Evolutionary conservation across 2,888 invertebrate species (phyloP).

Genomic region (Agrilus biguttatus): DNA sequence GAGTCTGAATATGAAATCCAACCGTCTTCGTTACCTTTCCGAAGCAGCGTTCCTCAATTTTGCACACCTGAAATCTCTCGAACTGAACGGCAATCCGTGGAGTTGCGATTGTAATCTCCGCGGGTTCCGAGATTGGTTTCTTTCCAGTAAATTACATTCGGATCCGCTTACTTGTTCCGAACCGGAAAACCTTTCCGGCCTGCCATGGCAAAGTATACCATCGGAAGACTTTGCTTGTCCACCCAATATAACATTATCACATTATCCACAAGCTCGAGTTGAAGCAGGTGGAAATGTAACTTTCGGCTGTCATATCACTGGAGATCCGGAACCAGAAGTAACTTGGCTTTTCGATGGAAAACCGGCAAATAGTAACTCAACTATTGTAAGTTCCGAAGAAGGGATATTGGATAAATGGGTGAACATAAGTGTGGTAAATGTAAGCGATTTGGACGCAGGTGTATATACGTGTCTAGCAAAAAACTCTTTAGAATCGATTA

Average conservation of each 20-base stretch:
- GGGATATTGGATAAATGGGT: slow-evolving; percentile 46
- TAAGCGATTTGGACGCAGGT: slow-evolving; percentile 68
- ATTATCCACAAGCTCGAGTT: slow-evolving; percentile 42
- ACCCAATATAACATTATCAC: slow-evolving; percentile 45
- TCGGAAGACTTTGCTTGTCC: slow-evolving; percentile 70
- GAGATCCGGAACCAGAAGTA: slow-evolving; percentile 72
- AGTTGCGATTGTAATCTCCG: slow-evolving; percentile 76
- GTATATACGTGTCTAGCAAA: slow-evolving; percentile 71
- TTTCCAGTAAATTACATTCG: slow-evolving; percentile 57
- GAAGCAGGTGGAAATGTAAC: slow-evolving; percentile 73
- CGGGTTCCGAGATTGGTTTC: slow-evolving; percentile 72
- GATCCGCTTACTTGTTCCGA: slow-evolving; percentile 59
- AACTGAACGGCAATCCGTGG: slow-evolving; percentile 79
- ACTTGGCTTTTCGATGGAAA: slow-evolving; percentile 71
- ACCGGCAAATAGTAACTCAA: slow-evolving; percentile 39
- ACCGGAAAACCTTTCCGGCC: slow-evolving; percentile 53
- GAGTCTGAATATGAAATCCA: slow-evolving; percentile 67
- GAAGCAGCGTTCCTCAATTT: slow-evolving; percentile 55
- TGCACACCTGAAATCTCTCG: slow-evolving; percentile 63
- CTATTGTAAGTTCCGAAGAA: slow-evolving; percentile 32
- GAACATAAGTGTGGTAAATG: slow-evolving; percentile 69
- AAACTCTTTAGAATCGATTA: slow-evolving; percentile 47
- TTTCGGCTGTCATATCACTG: slow-evolving; percentile 66
- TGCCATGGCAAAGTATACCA: slow-evolving; percentile 62
- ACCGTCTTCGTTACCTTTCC: slow-evolving; percentile 57